Percentiles rank a stretch among this genome's conserved stretches.
Evolutionary conservation across 1,140 invertebrate species (phyloP).

Genomic region (Colletes latitarsis): DNA sequence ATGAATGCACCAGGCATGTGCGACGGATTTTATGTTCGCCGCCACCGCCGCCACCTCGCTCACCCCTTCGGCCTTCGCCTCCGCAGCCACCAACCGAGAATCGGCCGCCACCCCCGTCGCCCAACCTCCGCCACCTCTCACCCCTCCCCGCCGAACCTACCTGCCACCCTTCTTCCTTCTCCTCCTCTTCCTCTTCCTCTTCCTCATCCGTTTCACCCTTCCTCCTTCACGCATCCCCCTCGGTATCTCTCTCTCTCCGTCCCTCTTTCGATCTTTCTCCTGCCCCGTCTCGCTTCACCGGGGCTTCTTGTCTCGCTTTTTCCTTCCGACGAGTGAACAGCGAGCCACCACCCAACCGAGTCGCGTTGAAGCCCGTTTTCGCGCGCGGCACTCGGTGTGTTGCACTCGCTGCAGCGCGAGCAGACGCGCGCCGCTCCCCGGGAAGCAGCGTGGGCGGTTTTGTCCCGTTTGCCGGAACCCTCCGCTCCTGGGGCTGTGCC

Average conservation of each 20-base stretch:
- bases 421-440: conserved; percentile 65
- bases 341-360: conserved; percentile 49
- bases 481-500: conserved; percentile 66
- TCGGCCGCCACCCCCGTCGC: conserved; percentile 62
- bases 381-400: conserved; percentile 53
- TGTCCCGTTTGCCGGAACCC: conserved; percentile 61
- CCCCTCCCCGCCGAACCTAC: conserved; percentile 22
- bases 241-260: conserved; percentile 57
- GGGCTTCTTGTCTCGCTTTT: conserved; percentile 12
- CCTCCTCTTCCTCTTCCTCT: conserved; percentile 73
- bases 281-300: too few relatives aligned
- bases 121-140: conserved; percentile 51
- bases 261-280: background rate
- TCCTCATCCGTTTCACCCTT: conserved; percentile 60
- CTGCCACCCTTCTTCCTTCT: conserved; percentile 38
- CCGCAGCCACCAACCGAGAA: conserved; percentile 63
- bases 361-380: conserved; percentile 60
- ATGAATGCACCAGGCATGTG: conserved; percentile 81
- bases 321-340: conserved; percentile 39
- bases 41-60: conserved; percentile 49
- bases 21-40: conserved; percentile 81
- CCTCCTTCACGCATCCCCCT: conserved; percentile 59
- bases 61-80: conserved; percentile 70
- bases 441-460: conserved; percentile 65
- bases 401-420: conserved; percentile 60